Evolutionary conservation across 2,797 vertebrate genomes (phyloP).

Genomic region (Sorex maritimensis): DNA sequence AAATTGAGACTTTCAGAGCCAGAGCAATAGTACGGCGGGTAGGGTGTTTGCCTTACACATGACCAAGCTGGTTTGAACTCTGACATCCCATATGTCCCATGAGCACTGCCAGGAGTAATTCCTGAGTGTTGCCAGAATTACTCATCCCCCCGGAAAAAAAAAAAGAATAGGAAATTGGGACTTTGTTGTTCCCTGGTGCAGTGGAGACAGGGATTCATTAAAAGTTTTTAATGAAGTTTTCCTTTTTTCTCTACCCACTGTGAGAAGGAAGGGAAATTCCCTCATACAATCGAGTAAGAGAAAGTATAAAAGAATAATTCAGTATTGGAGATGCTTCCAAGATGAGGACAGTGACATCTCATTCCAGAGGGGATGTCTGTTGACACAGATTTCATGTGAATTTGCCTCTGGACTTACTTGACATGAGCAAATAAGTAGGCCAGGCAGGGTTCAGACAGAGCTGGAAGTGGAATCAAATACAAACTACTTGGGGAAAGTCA

Average conservation of each 20-base stretch:
- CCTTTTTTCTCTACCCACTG: not conserved
- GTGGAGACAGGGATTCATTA: not conserved
- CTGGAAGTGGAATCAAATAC: not conserved
- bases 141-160: too few relatives aligned
- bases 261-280: not conserved
- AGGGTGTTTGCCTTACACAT: too few relatives aligned
- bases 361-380: not conserved
- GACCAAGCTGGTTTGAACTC: too few relatives aligned
- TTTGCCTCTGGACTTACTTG: not conserved
- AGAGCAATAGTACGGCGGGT: too few relatives aligned
- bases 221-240: not conserved
- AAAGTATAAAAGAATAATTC: not conserved
- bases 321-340: not conserved
- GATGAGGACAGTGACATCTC: not conserved
- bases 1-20: not conserved
- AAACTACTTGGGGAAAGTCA: slow-evolving; percentile 14
- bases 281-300: not conserved
- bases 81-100: too few relatives aligned
- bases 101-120: too few relatives aligned
- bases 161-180: too few relatives aligned
- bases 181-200: not conserved
- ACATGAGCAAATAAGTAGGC: slow-evolving; percentile 1
- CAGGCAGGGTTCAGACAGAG: not conserved
- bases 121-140: too few relatives aligned
- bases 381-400: not conserved